A percentile compares a stretch with the other conserved stretches of the same genome.
Conservation (phyloP, 2,797 vertebrate genomes). For the Typhlichthys subterraneus region DNA sequence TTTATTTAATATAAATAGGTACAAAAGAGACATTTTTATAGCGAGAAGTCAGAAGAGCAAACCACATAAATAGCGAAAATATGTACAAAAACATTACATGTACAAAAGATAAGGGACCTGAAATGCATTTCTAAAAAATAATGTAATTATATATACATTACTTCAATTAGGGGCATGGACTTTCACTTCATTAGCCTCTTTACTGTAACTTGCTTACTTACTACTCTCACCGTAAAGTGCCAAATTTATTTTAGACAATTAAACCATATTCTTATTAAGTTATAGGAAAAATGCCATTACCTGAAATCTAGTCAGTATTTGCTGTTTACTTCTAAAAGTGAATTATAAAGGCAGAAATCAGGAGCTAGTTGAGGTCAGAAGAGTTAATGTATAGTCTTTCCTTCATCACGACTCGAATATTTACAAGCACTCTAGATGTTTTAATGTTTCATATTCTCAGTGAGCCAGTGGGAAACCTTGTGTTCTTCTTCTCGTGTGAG, state of each 20-base stretch:
- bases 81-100: conserved; percentile 46
- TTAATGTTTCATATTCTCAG: neutral
- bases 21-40: conserved; percentile 49
- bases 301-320: conserved; percentile 25
- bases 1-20: conserved; percentile 68
- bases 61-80: conserved; percentile 37
- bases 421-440: neutral
- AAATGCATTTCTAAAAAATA: conserved; percentile 47
- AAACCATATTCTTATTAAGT: conserved; percentile 13
- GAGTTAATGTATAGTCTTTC: conserved; percentile 10
- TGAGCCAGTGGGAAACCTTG: no score
- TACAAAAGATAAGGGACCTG: conserved; percentile 34
- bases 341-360: conserved; percentile 22
- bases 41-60: conserved; percentile 34
- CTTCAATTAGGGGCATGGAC: neutral
- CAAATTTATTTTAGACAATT: conserved; percentile 12
- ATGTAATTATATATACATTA: conserved; percentile 14
- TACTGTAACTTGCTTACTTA: conserved; percentile 12
- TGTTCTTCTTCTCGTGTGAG: no score
- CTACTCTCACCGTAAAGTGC: conserved; percentile 30
- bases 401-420: neutral
- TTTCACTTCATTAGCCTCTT: neutral
- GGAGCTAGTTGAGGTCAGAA: conserved; percentile 2
- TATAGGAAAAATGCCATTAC: conserved; percentile 2
- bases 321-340: conserved; percentile 24